Conservation (phyloP, 2,888 invertebrate genomes). For the Drosophila multiciliata region DNA sequence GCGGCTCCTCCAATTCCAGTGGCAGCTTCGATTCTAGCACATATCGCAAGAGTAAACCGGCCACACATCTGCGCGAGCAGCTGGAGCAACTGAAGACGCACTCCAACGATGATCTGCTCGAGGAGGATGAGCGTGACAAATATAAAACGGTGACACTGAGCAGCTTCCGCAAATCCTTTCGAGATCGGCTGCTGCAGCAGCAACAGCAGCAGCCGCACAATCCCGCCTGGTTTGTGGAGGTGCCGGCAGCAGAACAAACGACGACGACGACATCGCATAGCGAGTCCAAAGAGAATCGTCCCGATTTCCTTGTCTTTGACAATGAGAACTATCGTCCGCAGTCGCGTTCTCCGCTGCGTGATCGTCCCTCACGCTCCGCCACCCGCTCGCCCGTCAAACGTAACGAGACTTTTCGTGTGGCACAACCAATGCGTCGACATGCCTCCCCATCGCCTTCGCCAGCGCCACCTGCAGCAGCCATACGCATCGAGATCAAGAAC, state of each 20-base stretch:
- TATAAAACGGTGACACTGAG: slow-evolving; percentile 84
- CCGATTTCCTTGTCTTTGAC: slow-evolving; percentile 80
- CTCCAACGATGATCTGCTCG: slow-evolving; percentile 58
- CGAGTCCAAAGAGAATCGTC: slow-evolving; percentile 70
- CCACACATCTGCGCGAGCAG: slow-evolving; percentile 78
- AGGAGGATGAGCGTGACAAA: slow-evolving; percentile 78
- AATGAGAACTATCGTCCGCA: slow-evolving; percentile 84
- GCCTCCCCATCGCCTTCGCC: slow-evolving; percentile 60
- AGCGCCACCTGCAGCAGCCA: slow-evolving; percentile 55
- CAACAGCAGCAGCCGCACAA: slow-evolving; percentile 82
- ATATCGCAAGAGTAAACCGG: slow-evolving; percentile 81
- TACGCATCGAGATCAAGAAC: slow-evolving; percentile 84
- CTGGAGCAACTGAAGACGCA: slow-evolving; percentile 80
- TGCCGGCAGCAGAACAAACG: slow-evolving; percentile 64
- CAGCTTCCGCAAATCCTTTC: slow-evolving; percentile 84
- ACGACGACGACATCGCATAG: not conserved
- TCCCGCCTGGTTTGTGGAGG: slow-evolving; percentile 85
- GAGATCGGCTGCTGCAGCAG: slow-evolving; percentile 81
- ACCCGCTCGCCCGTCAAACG: slow-evolving; percentile 78
- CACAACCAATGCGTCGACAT: slow-evolving; percentile 58
- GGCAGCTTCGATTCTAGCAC: slow-evolving; percentile 80
- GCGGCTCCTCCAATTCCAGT: slow-evolving; percentile 59
- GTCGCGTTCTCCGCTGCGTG: slow-evolving; percentile 82
- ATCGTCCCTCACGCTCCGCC: slow-evolving; percentile 65
- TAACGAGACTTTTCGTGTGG: slow-evolving; percentile 78